Evolutionary conservation across 2,888 invertebrate species (phyloP).

Genomic region (Ornithoptera alexandrae): DNA sequence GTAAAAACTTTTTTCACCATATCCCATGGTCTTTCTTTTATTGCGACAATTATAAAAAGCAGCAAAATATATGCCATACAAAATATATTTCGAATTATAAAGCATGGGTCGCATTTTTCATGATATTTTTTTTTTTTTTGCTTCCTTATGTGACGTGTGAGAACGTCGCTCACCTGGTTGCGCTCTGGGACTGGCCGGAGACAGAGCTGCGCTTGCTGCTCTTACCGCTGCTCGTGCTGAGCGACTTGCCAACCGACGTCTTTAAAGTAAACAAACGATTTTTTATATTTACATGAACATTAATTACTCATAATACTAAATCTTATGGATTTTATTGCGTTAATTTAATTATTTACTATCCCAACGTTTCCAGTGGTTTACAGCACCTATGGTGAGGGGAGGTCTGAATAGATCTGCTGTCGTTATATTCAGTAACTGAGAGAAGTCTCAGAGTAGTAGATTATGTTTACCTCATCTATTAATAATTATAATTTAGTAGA

Average conservation of each 20-base stretch:
- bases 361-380: too few relatives aligned
- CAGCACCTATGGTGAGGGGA: too few relatives aligned
- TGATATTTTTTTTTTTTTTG: conserved; percentile 7
- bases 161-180: conserved; percentile 63
- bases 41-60: conserved; percentile 65
- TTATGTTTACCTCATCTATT: too few relatives aligned
- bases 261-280: conserved; percentile 38
- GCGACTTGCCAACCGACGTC: conserved; percentile 73
- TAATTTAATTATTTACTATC: too few relatives aligned
- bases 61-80: conserved; percentile 72
- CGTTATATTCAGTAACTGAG: too few relatives aligned
- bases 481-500: not conserved
- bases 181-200: conserved; percentile 70
- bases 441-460: too few relatives aligned
- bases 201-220: conserved; percentile 74
- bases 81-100: conserved; percentile 36
- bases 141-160: not conserved
- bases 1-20: conserved; percentile 31
- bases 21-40: conserved; percentile 25
- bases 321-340: too few relatives aligned
- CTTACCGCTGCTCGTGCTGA: conserved; percentile 70
- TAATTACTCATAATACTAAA: too few relatives aligned
- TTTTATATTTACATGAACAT: not conserved
- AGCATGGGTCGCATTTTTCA: conserved; percentile 22
- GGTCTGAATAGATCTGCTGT: too few relatives aligned